These are phyloP conservation scores for Eubucco bourcierii DNA, from an alignment of 2,113 vertebrate genomes.

Conservation along the genomic window DNA sequence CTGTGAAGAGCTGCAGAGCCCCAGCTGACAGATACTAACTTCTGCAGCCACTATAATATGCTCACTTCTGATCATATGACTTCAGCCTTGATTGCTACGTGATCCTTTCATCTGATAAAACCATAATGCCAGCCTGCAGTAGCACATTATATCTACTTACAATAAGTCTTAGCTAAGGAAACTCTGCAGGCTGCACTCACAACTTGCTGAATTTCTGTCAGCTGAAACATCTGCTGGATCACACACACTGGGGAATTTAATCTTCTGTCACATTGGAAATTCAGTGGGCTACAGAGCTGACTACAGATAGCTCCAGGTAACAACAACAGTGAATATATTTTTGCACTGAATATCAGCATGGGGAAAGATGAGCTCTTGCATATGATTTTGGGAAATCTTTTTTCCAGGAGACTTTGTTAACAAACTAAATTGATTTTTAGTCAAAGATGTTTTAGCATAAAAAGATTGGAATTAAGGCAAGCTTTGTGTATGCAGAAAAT, in stretches of 20 bases:
- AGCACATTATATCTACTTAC: neutral
- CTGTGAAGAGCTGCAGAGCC: neutral
- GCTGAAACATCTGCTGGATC: slow-evolving; percentile 7
- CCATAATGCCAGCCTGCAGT: neutral
- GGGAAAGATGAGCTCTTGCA: slow-evolving; percentile 3
- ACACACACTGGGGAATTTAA: neutral
- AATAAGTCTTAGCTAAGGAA: neutral
- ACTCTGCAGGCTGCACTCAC: neutral
- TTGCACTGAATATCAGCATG: slow-evolving; percentile 18
- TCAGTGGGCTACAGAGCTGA: neutral
- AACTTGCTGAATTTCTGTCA: neutral
- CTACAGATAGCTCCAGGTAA: slow-evolving; percentile 12
- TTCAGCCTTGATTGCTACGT: neutral
- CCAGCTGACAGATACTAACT: neutral
- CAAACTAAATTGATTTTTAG: neutral
- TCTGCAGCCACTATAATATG: neutral
- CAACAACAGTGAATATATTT: slow-evolving; percentile 8
- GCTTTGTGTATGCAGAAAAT: neutral
- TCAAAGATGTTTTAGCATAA: neutral
- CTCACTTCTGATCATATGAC: neutral
- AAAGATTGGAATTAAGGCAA: neutral
- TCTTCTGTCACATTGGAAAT: slow-evolving; percentile 4
- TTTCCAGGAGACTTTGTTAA: neutral
- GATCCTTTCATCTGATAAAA: neutral
- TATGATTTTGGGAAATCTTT: neutral